Percentiles rank a stretch among this genome's conserved stretches.
Conservation (phyloP, 2,888 invertebrate genomes). For the Mythimna vitellina region DNA sequence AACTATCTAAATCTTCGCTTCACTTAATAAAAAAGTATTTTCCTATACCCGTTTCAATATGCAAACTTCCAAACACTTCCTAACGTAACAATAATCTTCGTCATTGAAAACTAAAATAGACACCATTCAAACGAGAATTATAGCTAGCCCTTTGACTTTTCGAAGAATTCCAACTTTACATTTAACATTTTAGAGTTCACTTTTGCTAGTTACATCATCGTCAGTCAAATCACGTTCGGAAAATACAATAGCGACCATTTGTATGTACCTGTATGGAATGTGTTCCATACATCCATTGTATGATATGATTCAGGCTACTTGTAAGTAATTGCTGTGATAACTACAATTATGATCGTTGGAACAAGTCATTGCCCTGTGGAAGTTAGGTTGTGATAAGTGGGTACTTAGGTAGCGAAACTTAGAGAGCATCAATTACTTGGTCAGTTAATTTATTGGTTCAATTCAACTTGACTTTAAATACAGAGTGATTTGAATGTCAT, state of each 20-base stretch:
- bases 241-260: constrained; percentile 56
- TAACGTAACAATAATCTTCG: constrained; percentile 41
- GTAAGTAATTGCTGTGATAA: constrained; percentile 39
- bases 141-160: constrained; percentile 19
- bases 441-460: no score
- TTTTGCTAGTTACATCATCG: constrained; percentile 30
- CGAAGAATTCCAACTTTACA: constrained; percentile 29
- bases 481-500: no score
- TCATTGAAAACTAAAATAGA: constrained; percentile 65
- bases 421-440: no score
- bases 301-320: constrained; percentile 48
- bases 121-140: constrained; percentile 48
- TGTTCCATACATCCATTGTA: constrained; percentile 55
- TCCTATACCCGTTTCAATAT: constrained; percentile 7
- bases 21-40: background rate
- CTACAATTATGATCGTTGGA: constrained; percentile 10
- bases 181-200: constrained; percentile 23
- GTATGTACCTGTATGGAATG: constrained; percentile 57
- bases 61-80: constrained; percentile 46
- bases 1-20: background rate
- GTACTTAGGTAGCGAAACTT: no score
- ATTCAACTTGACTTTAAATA: no score
- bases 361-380: constrained; percentile 35
- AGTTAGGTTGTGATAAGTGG: background rate
- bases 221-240: constrained; percentile 59